Evolutionary conservation across 2,888 invertebrate genomes (phyloP).

Genomic region (Hylaea fasciaria): DNA sequence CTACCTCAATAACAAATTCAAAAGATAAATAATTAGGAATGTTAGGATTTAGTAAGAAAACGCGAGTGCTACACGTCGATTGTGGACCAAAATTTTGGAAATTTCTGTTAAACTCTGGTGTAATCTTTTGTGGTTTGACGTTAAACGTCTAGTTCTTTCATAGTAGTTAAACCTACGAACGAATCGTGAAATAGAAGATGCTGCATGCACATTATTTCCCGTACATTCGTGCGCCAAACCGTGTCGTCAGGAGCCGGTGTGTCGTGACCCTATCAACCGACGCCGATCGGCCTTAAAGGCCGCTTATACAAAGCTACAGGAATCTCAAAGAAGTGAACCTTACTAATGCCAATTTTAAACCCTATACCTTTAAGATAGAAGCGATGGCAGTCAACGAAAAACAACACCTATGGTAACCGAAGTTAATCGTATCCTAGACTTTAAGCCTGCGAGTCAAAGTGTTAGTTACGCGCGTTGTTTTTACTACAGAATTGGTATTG

Average conservation of each 20-base stretch:
- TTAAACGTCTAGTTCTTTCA: constrained; percentile 6
- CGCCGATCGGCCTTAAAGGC: constrained; percentile 67
- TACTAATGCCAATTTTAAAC: constrained; percentile 3
- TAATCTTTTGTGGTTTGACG: too few species aligned
- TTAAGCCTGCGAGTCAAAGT: background rate
- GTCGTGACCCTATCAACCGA: constrained; percentile 59
- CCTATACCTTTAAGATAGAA: constrained; percentile 5
- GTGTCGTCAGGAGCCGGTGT: constrained; percentile 43
- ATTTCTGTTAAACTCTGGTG: too few species aligned
- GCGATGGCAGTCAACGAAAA: background rate
- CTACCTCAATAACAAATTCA: too few species aligned
- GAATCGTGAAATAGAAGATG: constrained; percentile 26
- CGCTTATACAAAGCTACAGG: constrained; percentile 41
- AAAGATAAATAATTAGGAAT: too few species aligned
- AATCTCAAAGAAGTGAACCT: constrained; percentile 9
- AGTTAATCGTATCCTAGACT: background rate
- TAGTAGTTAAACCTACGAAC: constrained; percentile 1
- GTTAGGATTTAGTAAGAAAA: too few species aligned
- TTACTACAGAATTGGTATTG: constrained; percentile 1
- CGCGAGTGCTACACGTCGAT: too few species aligned
- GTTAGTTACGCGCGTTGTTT: background rate
- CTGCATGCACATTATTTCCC: constrained; percentile 18
- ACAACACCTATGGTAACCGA: background rate
- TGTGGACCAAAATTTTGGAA: too few species aligned
- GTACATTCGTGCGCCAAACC: constrained; percentile 27